Evolutionary conservation across 2,888 invertebrate species (phyloP).

Genomic region (Allacma fusca): DNA sequence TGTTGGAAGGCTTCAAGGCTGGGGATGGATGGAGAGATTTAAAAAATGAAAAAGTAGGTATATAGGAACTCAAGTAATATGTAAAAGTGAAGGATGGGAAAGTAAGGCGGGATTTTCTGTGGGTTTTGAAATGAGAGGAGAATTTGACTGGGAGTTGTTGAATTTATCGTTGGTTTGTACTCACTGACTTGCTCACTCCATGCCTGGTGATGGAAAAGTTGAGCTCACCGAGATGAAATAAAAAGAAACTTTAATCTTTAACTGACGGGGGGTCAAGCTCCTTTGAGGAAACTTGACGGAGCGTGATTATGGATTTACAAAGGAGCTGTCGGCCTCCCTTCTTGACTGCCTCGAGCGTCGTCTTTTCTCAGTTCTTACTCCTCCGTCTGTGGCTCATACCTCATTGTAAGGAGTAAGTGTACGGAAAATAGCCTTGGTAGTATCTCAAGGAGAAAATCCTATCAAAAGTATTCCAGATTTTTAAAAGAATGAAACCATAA

Average conservation of each 20-base stretch:
- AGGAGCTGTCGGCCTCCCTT: conserved; percentile 51
- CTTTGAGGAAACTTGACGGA: conserved; percentile 52
- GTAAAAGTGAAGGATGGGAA: background rate
- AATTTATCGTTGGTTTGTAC: conserved; percentile 36
- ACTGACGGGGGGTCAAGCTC: conserved; percentile 50
- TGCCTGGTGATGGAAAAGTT: conserved; percentile 41
- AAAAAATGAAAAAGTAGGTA: too few species aligned
- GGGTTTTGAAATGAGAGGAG: background rate
- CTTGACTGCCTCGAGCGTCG: conserved; percentile 32
- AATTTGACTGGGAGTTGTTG: conserved; percentile 36
- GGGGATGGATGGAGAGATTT: too few species aligned
- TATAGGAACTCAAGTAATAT: too few species aligned
- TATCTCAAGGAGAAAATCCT: background rate
- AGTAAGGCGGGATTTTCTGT: background rate
- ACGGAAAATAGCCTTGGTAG: background rate
- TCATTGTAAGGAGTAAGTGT: background rate
- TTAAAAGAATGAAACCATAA: background rate
- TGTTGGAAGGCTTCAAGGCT: too few species aligned
- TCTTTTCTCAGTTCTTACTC: conserved; percentile 22
- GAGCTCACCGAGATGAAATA: conserved; percentile 36
- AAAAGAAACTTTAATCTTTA: conserved; percentile 50
- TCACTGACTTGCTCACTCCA: conserved; percentile 34
- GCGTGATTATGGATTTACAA: conserved; percentile 54
- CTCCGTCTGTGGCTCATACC: background rate
- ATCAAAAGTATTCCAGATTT: background rate